Evolutionary conservation across 2,888 invertebrate species (phyloP).

Genomic region (Piscicola geometra): DNA sequence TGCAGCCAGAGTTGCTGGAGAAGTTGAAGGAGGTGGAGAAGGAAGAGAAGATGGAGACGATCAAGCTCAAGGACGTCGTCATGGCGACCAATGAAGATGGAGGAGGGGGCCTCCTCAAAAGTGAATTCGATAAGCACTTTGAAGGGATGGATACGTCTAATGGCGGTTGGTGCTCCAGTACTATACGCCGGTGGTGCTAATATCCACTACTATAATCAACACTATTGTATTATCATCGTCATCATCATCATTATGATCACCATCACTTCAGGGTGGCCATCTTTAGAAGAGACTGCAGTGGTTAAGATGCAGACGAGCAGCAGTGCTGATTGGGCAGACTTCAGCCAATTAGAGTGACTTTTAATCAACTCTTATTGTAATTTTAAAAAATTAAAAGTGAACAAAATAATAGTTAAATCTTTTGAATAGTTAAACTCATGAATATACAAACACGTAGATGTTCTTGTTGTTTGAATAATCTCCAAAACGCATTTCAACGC

Average conservation of each 20-base stretch:
- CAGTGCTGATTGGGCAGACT: not conserved
- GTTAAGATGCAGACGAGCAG: not conserved
- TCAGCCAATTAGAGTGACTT: slow-evolving; percentile 8
- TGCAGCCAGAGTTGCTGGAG: slow-evolving; percentile 19
- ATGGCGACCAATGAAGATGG: not conserved
- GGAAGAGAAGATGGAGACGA: slow-evolving; percentile 1
- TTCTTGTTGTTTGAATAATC: too few species aligned
- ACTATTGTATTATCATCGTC: not conserved
- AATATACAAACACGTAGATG: too few species aligned
- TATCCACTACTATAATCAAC: too few species aligned
- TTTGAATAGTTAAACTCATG: too few species aligned
- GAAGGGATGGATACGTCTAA: not conserved
- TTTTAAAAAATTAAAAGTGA: too few species aligned
- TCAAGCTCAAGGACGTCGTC: not conserved
- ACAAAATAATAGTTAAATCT: too few species aligned
- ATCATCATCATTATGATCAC: slow-evolving; percentile 26
- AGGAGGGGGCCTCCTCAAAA: not conserved
- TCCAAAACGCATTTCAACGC: too few species aligned
- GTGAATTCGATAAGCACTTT: not conserved
- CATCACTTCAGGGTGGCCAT: not conserved
- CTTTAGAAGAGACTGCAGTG: not conserved
- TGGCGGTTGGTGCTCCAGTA: not conserved
- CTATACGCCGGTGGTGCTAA: too few species aligned
- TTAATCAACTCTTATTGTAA: too few species aligned
- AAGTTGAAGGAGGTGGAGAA: slow-evolving; percentile 15